These are phyloP conservation scores for Mamestra configurata DNA, from an alignment of 1,140 invertebrate genomes.

Conservation along the genomic window DNA sequence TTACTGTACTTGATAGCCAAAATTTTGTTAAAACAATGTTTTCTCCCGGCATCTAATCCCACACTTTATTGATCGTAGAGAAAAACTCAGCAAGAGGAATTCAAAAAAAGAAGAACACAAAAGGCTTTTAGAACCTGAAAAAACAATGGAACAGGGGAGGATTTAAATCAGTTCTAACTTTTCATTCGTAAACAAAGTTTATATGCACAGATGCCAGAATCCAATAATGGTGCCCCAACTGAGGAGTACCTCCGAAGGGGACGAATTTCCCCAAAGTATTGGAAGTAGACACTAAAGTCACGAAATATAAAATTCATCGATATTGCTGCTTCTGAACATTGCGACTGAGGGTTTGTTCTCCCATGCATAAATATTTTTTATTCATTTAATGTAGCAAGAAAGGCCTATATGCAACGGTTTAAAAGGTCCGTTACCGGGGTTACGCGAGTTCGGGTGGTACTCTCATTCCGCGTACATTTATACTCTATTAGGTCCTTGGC, in stretches of 20 bases:
- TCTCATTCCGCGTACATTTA: slow-evolving; percentile 65
- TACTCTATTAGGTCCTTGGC: slow-evolving; percentile 74
- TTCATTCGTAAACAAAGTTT: slow-evolving; percentile 78
- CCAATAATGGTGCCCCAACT: slow-evolving; percentile 78
- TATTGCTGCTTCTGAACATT: slow-evolving; percentile 74
- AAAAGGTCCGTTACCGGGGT: slow-evolving; percentile 23
- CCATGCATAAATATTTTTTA: slow-evolving; percentile 40
- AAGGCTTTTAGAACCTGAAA: slow-evolving; percentile 15
- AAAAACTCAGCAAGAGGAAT: not conserved
- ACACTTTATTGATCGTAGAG: not conserved
- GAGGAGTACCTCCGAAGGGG: slow-evolving; percentile 72
- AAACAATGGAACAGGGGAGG: slow-evolving; percentile 47
- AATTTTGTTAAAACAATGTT: no score
- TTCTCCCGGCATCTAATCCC: not conserved
- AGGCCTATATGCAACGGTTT: slow-evolving; percentile 27
- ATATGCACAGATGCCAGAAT: slow-evolving; percentile 82
- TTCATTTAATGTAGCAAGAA: slow-evolving; percentile 30
- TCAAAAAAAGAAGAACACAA: not conserved
- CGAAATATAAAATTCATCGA: slow-evolving; percentile 83
- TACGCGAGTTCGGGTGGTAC: slow-evolving; percentile 46
- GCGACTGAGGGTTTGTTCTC: slow-evolving; percentile 34
- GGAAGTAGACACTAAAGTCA: slow-evolving; percentile 71
- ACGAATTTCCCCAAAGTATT: slow-evolving; percentile 83
- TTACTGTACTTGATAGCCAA: no score
- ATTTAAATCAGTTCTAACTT: slow-evolving; percentile 69